phyloP scores from a whole-genome alignment of 2,888 invertebrate species.

The Cantharis lateralis region DNA sequence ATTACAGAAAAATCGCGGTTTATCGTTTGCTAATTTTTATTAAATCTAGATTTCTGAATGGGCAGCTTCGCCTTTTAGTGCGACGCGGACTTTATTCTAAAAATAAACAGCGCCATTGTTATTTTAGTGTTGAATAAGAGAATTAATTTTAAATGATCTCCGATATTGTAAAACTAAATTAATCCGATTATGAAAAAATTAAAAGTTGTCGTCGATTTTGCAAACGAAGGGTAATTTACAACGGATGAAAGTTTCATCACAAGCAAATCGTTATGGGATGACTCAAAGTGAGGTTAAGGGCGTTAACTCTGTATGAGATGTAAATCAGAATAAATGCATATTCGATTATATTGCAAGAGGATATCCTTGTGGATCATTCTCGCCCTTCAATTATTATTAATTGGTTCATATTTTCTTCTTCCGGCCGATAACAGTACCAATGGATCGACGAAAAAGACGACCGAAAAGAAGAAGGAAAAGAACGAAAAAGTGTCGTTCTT shows the following conservation, averaged over 20 bases:
- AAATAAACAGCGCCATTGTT: neutral
- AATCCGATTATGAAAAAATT: neutral
- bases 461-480: neutral
- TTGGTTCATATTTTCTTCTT: conserved; percentile 49
- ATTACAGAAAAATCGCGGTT: too few species aligned
- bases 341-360: conserved; percentile 46
- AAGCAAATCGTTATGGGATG: neutral
- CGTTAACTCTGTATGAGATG: conserved; percentile 1
- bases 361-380: conserved; percentile 51
- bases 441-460: conserved; percentile 8
- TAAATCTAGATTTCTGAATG: too few species aligned
- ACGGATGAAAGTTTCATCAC: neutral
- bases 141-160: neutral
- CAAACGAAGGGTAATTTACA: neutral
- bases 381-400: conserved; percentile 48
- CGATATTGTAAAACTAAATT: neutral
- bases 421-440: conserved; percentile 36
- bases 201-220: neutral
- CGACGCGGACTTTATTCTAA: neutral
- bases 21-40: too few species aligned
- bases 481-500: conserved; percentile 27
- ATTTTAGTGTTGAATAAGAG: neutral
- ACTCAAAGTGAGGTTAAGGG: neutral
- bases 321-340: conserved; percentile 41
- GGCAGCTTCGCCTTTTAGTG: too few species aligned